Percentiles rank a stretch among this genome's conserved stretches.
Evolutionary conservation across 2,797 vertebrate genomes (phyloP).

Genomic region (Amazona ochrocephala): DNA sequence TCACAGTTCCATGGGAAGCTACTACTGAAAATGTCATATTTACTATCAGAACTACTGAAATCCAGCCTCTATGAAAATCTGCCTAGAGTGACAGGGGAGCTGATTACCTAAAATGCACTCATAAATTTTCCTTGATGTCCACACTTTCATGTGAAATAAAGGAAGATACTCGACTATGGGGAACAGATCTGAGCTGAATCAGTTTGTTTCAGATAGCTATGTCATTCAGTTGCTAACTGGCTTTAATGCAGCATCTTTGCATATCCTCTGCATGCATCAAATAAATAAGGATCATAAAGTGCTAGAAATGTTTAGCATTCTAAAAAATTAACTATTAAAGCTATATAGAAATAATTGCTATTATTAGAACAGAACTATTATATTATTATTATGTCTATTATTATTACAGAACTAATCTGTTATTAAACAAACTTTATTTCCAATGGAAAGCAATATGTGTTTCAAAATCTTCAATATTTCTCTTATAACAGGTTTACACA

Average conservation of each 20-base stretch:
- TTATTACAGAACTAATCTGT: neutral
- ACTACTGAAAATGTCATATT: neutral
- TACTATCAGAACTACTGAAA: neutral
- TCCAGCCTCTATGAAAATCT: neutral
- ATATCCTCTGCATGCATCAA: neutral
- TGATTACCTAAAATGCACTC: neutral
- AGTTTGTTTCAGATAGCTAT: neutral
- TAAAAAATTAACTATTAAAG: neutral
- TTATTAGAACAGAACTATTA: neutral
- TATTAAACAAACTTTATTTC: neutral
- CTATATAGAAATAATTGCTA: neutral
- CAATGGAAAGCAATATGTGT: neutral
- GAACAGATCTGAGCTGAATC: neutral
- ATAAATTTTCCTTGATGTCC: neutral
- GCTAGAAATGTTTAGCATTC: neutral
- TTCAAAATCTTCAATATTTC: neutral
- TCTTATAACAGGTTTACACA: neutral
- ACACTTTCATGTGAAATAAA: neutral
- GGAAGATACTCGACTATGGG: neutral
- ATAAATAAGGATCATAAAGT: neutral
- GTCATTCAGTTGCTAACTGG: neutral
- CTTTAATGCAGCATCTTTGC: neutral
- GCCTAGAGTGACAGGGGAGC: neutral
- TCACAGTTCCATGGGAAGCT: neutral
- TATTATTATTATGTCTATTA: neutral